Base-by-base conservation (phyloP, 2,797 vertebrate genomes). In the Hozukius guyotensis region DNA sequence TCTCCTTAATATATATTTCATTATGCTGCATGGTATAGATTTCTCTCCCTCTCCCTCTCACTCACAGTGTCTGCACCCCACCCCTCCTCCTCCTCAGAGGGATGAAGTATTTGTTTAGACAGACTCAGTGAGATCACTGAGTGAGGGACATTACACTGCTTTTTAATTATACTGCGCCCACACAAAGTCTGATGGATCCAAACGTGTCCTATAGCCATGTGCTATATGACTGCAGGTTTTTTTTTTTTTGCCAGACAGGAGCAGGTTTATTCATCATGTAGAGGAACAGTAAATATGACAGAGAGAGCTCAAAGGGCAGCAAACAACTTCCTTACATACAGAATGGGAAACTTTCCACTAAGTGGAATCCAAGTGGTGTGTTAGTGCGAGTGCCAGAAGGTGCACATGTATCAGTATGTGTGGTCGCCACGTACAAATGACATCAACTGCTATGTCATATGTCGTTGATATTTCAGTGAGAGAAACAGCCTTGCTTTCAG, bases 51-150 rank as follows among this genome's bases (percentile, higher is more conserved):
- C 18, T 53, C 52, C 20, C 29, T 68, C 18, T 53, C 52, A 24
- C 64, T 68, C 22, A 8, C 31, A 52, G 46, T 49, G 68, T 78
- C 52, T 77, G 27, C 38, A 27, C 13, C 42, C 77, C 38, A 49
- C 42, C 73, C 46, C 55, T 31, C 56, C 29, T 70, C 24, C 81
- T 65, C 75, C 71, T 82, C 71, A 60, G 76, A 84, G 60, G 74
- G 83, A 89, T 89, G 69, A 89, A 82, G 73, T 78, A 88, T 88
- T 89, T 88, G 81, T 88, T 89, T 87, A 82, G 85, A 74, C 65
- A 88, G 84, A 64, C 70, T 82, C 16, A 57, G 79, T 84, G 77
- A 87, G 75, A 80, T 87, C 82, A 70, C 75, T 52, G 49, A 66
- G 71, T 29, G 68, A 52, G 49, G 73, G 46, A 73, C 65, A 74